Conservation (phyloP, 1,140 invertebrate genomes). For the Lasioglossum albipes region DNA sequence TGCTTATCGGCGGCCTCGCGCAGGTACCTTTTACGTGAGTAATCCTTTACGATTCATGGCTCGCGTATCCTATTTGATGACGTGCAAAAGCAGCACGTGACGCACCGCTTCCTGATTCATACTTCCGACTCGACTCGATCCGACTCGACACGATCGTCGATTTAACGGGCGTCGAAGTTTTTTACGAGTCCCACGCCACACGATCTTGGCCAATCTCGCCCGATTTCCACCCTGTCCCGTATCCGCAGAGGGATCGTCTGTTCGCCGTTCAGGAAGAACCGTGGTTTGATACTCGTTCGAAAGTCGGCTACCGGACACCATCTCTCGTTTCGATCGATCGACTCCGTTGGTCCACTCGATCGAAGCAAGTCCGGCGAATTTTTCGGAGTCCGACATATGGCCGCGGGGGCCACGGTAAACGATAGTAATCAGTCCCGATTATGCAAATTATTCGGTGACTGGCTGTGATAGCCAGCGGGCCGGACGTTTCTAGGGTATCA, state of each 20-base stretch:
- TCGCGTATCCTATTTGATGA: conserved; percentile 40
- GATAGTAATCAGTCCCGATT: conserved; percentile 67
- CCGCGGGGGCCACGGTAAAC: conserved; percentile 46
- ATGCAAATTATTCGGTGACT: conserved; percentile 71
- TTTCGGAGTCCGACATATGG: conserved; percentile 40
- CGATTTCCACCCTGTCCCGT: background rate
- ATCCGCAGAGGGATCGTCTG: too few species aligned
- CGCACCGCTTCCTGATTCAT: conserved; percentile 45
- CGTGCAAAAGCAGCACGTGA: conserved; percentile 40
- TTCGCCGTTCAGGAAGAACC: too few species aligned
- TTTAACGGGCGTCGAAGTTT: background rate
- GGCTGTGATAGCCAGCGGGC: conserved; percentile 64
- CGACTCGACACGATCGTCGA: background rate
- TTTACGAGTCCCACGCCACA: background rate
- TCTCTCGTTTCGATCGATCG: too few species aligned
- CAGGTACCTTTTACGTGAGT: conserved; percentile 25
- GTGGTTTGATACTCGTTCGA: too few species aligned
- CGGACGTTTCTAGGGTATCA: conserved; percentile 63
- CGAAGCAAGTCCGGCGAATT: conserved; percentile 34
- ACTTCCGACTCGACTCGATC: conserved; percentile 23
- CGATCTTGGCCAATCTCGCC: background rate
- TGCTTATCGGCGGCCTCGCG: background rate
- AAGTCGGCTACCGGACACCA: too few species aligned
- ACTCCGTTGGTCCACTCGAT: background rate
- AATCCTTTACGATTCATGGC: conserved; percentile 40